A percentile compares a stretch with the other conserved stretches of the same genome.
phyloP scores from a whole-genome alignment of 2,888 invertebrate species.

The Zonitis immaculata region DNA sequence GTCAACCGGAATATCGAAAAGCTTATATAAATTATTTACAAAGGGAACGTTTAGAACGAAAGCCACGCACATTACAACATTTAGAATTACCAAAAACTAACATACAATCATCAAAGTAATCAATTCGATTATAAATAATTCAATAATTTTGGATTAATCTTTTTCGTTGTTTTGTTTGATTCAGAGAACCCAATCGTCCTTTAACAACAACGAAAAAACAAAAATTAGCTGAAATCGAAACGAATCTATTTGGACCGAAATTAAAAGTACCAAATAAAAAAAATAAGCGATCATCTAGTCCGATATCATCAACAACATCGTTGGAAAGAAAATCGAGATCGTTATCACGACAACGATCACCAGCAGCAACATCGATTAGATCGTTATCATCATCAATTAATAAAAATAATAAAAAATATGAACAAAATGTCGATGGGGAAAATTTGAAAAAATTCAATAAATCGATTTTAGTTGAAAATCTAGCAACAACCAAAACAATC shows the following conservation, averaged over 20 bases:
- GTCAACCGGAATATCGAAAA: constrained; percentile 51
- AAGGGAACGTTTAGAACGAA: constrained; percentile 15
- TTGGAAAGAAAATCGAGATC: constrained; percentile 2
- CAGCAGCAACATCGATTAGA: not conserved
- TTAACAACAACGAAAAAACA: constrained; percentile 4
- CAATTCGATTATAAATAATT: not conserved
- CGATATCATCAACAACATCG: not conserved
- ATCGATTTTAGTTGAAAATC: constrained; percentile 35
- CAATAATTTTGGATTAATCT: not conserved
- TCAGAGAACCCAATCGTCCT: not conserved
- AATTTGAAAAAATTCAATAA: constrained; percentile 32
- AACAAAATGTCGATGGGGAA: too few species aligned
- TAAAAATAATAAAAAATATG: too few species aligned
- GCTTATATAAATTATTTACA: constrained; percentile 18
- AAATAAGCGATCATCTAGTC: not conserved
- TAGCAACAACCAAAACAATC: constrained; percentile 15
- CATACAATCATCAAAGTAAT: too few species aligned
- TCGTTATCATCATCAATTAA: too few species aligned
- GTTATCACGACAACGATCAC: not conserved
- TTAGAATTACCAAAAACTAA: too few species aligned
- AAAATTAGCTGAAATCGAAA: constrained; percentile 17
- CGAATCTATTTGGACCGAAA: constrained; percentile 19
- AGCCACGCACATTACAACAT: constrained; percentile 18
- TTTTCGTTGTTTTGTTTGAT: constrained; percentile 7
- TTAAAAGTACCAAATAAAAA: constrained; percentile 5